Conservation (phyloP, 2,888 invertebrate species). For the Adineta ricciae region DNA sequence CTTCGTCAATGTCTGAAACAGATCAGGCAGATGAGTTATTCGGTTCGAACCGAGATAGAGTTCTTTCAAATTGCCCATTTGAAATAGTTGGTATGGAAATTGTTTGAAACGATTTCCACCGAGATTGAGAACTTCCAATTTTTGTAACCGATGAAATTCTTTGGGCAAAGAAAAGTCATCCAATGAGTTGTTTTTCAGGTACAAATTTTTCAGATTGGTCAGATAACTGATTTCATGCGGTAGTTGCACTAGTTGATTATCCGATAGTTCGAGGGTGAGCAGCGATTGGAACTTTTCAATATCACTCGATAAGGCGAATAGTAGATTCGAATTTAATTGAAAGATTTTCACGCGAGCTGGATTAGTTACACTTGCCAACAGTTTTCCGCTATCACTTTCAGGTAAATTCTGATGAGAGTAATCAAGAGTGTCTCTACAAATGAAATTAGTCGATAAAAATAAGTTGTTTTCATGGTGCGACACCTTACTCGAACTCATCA, state of each 20-base stretch:
- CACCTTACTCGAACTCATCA: too few relatives aligned
- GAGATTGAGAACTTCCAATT: slow-evolving; percentile 75
- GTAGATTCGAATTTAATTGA: slow-evolving; percentile 24
- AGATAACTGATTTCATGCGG: slow-evolving; percentile 61
- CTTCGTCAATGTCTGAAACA: slow-evolving; percentile 65
- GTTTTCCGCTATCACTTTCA: not conserved
- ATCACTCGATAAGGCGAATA: slow-evolving; percentile 41
- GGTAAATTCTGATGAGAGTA: not conserved
- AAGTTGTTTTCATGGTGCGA: not conserved
- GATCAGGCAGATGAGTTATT: slow-evolving; percentile 67
- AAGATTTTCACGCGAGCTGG: not conserved
- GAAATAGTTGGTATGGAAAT: slow-evolving; percentile 77
- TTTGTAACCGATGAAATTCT: slow-evolving; percentile 60
- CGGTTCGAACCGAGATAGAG: slow-evolving; percentile 81
- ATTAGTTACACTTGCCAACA: not conserved
- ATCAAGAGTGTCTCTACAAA: not conserved
- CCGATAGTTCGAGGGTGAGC: slow-evolving; percentile 72
- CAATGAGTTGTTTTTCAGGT: slow-evolving; percentile 77
- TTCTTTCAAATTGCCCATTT: slow-evolving; percentile 65
- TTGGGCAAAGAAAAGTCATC: slow-evolving; percentile 77
- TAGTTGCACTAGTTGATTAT: slow-evolving; percentile 66
- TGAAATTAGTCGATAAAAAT: not conserved
- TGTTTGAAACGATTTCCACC: slow-evolving; percentile 73
- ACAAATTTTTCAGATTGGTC: slow-evolving; percentile 58
- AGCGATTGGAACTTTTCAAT: slow-evolving; percentile 55